These are phyloP conservation scores for human DNA, from an alignment of 2,113 vertebrate genomes.

Conservation along the genomic window GRCh38 chr2:70438501-70439000, in stretches of 20 bases:
- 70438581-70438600: not conserved
- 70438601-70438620: no score
- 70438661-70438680: not conserved
- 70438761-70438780: not conserved
- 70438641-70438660: not conserved
- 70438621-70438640: no score
- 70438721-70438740: not conserved
- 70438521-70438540: not conserved
- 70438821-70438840: not conserved
- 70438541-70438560: not conserved
- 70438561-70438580: not conserved
- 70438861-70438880: not conserved
- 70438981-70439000: not conserved
- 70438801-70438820: not conserved
- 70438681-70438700: not conserved
- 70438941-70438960: not conserved
- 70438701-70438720: not conserved
- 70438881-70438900: not conserved
- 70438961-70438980: not conserved
- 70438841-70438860: not conserved
- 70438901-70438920: not conserved
- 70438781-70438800: not conserved
- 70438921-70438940: not conserved
- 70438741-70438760: not conserved
- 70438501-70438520: not conserved